Conservation (phyloP, 2,888 invertebrate genomes). For the Drosophila ustulata region DNA sequence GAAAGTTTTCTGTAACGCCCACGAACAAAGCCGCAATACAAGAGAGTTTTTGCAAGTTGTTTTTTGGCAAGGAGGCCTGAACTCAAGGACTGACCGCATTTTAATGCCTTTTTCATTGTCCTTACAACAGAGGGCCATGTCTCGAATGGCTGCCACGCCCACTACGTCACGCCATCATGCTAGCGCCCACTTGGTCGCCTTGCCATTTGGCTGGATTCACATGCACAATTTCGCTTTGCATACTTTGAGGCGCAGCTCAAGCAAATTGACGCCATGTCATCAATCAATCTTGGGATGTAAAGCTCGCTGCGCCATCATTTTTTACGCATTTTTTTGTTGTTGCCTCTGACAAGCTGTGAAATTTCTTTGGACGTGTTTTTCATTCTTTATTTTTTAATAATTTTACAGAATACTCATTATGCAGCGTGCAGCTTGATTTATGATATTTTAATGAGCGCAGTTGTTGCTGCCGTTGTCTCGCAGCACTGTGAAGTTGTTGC, state of each 20-base stretch:
- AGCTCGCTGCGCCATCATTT: constrained; percentile 52
- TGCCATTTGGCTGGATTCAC: constrained; percentile 29
- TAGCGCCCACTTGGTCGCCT: neutral
- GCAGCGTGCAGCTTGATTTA: constrained; percentile 69
- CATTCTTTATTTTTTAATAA: constrained; percentile 33
- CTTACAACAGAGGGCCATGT: constrained; percentile 43
- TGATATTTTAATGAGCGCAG: constrained; percentile 74
- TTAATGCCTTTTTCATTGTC: constrained; percentile 80
- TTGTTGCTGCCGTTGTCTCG: constrained; percentile 8
- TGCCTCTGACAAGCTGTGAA: constrained; percentile 53
- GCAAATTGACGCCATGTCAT: constrained; percentile 78
- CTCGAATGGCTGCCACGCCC: constrained; percentile 6
- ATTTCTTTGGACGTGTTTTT: constrained; percentile 25
- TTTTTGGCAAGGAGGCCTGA: neutral
- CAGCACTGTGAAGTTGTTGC: constrained; percentile 14
- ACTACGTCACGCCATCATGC: neutral
- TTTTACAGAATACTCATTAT: constrained; percentile 50
- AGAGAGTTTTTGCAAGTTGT: constrained; percentile 2
- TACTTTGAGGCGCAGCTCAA: constrained; percentile 50
- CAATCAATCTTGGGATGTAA: constrained; percentile 77
- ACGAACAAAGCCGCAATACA: constrained; percentile 35
- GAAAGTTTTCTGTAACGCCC: constrained; percentile 32
- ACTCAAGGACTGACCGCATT: constrained; percentile 65
- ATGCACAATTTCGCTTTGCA: constrained; percentile 63
- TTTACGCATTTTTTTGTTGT: constrained; percentile 33